phyloP scores from a whole-genome alignment of 2,888 invertebrate species.

The Hermaeophaga mercurialis region DNA sequence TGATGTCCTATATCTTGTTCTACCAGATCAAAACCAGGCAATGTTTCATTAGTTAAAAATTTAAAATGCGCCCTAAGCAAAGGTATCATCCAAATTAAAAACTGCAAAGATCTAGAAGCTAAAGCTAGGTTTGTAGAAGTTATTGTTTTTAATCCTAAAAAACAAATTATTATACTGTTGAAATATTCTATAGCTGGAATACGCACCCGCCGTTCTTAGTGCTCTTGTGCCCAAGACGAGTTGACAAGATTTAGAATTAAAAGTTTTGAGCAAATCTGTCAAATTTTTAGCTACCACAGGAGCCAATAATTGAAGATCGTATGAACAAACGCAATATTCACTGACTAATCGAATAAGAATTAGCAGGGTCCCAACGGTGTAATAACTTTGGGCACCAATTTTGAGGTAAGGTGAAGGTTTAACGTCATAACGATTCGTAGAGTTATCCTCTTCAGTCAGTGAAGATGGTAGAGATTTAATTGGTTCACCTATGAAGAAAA shows the following conservation, averaged over 20 bases:
- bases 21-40: slow-evolving; percentile 69
- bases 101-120: slow-evolving; percentile 81
- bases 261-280: slow-evolving; percentile 85
- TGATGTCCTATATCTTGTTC: slow-evolving; percentile 85
- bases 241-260: slow-evolving; percentile 89
- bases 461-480: slow-evolving; percentile 51
- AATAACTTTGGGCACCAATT: slow-evolving; percentile 65
- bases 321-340: slow-evolving; percentile 87
- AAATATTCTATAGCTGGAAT: not conserved
- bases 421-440: slow-evolving; percentile 54
- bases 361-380: slow-evolving; percentile 81
- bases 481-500: slow-evolving; percentile 19
- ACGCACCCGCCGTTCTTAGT: slow-evolving; percentile 82
- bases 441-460: slow-evolving; percentile 54
- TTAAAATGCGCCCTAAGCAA: slow-evolving; percentile 73
- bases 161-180: not conserved
- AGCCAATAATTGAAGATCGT: slow-evolving; percentile 78
- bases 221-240: slow-evolving; percentile 96
- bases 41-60: slow-evolving; percentile 62
- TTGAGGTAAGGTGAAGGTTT: slow-evolving; percentile 60
- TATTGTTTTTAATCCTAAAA: slow-evolving; percentile 75
- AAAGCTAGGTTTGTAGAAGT: slow-evolving; percentile 92
- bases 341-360: slow-evolving; percentile 87
- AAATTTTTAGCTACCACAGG: slow-evolving; percentile 82
- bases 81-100: slow-evolving; percentile 80